Conservation (phyloP, 2,888 invertebrate species). For the Melanostoma scalare region DNA sequence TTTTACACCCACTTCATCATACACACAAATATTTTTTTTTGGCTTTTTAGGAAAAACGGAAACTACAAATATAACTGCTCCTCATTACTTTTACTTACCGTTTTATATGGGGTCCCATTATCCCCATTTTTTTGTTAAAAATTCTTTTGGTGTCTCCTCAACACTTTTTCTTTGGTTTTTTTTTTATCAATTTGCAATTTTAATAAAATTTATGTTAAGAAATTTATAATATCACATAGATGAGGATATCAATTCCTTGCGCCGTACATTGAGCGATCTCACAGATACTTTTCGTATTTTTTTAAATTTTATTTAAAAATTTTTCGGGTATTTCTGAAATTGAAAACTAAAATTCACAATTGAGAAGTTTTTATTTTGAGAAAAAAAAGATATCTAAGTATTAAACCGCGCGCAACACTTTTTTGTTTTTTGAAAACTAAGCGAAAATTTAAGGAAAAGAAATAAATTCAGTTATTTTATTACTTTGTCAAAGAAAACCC, state of each 20-base stretch:
- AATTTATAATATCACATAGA: conserved; percentile 67
- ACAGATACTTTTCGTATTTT: conserved; percentile 48
- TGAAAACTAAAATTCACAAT: conserved; percentile 45
- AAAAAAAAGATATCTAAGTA: conserved; percentile 13
- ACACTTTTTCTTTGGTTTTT: conserved; percentile 28
- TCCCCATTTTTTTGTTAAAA: conserved; percentile 78
- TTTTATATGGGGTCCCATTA: conserved; percentile 81
- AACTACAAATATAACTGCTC: background rate
- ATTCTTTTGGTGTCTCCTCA: conserved; percentile 29
- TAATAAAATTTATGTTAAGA: conserved; percentile 62
- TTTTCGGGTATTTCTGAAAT: conserved; percentile 62
- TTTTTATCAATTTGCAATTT: conserved; percentile 57
- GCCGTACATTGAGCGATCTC: conserved; percentile 59
- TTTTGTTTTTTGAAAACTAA: conserved; percentile 18
- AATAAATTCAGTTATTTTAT: conserved; percentile 20
- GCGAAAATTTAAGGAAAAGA: conserved; percentile 15
- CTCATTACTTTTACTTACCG: conserved; percentile 77
- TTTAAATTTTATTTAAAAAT: conserved; percentile 32
- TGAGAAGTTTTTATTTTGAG: background rate
- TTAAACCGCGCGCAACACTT: conserved; percentile 34
- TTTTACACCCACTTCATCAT: background rate
- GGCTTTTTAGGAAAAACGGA: background rate
- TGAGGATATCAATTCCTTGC: conserved; percentile 51
- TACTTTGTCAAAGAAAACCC: conserved; percentile 74
- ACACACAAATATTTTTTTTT: too few species aligned